Conservation (phyloP, 2,113 vertebrate species). For the Rhynchomys soricoides region DNA sequence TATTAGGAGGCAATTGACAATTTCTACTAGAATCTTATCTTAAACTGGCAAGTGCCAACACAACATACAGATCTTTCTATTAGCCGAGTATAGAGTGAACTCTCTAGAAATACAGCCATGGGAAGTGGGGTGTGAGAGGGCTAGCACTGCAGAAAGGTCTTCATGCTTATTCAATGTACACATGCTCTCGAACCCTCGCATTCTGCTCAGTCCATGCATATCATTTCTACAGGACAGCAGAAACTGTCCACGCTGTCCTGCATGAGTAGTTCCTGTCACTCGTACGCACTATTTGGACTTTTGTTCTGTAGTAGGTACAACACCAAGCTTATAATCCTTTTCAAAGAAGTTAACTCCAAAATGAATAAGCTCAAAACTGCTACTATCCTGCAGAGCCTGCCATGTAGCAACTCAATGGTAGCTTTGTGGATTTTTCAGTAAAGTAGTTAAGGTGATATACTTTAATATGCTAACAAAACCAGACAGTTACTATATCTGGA, state of each 20-base stretch:
- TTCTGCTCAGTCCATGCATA: slow-evolving; percentile 6
- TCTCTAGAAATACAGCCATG: background rate
- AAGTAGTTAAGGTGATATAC: background rate
- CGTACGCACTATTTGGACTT: background rate
- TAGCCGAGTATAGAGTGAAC: background rate
- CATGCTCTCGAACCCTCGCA: background rate
- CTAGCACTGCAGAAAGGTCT: background rate
- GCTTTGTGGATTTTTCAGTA: background rate
- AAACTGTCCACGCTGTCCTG: background rate
- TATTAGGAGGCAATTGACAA: background rate
- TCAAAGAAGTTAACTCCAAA: slow-evolving; percentile 46
- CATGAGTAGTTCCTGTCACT: background rate
- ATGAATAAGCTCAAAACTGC: background rate
- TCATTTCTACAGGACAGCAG: background rate
- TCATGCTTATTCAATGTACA: background rate
- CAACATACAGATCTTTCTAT: background rate
- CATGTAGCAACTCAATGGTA: background rate
- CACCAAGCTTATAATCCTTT: background rate
- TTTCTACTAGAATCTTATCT: background rate
- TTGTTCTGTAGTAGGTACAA: slow-evolving; percentile 13
- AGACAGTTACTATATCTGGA: background rate
- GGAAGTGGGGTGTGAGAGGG: background rate
- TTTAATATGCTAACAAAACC: background rate
- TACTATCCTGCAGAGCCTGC: background rate
- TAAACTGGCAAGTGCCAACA: background rate